Conservation (phyloP, 1,140 invertebrate genomes). For the Pseudobourletiella spinata region DNA sequence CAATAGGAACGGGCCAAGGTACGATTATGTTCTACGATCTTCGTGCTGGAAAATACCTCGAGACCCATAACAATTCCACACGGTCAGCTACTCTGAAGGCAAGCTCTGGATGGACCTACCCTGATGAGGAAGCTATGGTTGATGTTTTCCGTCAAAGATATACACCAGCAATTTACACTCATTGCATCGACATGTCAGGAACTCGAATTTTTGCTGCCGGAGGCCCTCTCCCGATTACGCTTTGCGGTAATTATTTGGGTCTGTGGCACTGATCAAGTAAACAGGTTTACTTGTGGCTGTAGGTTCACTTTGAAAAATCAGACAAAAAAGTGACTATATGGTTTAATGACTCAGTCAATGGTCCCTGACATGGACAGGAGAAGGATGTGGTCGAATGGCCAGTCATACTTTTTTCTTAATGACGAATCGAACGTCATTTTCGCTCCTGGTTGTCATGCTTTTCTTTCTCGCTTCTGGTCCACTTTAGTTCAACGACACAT, state of each 20-base stretch:
- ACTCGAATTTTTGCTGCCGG: conserved; percentile 87
- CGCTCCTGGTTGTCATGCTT: too few relatives aligned
- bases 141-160: conserved; percentile 54
- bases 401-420: too few relatives aligned
- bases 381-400: too few relatives aligned
- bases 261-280: conserved; percentile 63
- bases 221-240: conserved; percentile 77
- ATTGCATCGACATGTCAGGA: conserved; percentile 85
- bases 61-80: conserved; percentile 77
- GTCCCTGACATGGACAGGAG: too few relatives aligned
- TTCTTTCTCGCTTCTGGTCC: too few relatives aligned
- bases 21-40: conserved; percentile 88
- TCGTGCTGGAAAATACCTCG: conserved; percentile 78
- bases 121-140: conserved; percentile 32
- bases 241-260: conserved; percentile 76
- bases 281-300: too few relatives aligned
- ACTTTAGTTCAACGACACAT: too few relatives aligned
- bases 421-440: too few relatives aligned
- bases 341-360: too few relatives aligned
- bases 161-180: conserved; percentile 89
- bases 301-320: too few relatives aligned
- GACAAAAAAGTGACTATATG: too few relatives aligned
- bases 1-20: conserved; percentile 85
- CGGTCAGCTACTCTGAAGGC: conserved; percentile 79
- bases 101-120: conserved; percentile 48